A percentile compares a stretch with the other conserved stretches of the same genome.
phyloP scores from a whole-genome alignment of 2,797 vertebrate genomes.

The Anableps anableps region DNA sequence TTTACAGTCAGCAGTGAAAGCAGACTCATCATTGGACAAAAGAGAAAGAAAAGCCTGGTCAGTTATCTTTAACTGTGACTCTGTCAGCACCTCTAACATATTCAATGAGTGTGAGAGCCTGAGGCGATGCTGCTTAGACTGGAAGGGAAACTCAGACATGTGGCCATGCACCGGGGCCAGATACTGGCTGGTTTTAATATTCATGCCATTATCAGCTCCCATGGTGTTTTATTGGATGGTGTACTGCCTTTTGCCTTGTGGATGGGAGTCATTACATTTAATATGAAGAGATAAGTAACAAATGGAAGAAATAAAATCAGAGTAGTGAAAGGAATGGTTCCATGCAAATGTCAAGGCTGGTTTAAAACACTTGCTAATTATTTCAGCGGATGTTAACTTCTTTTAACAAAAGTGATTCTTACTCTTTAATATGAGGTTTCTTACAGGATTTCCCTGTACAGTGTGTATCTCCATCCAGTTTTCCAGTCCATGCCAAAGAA shows the following conservation, averaged over 20 bases:
- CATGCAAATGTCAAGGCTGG: constrained; percentile 50
- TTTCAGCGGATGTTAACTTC: background rate
- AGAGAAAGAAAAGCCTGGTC: constrained; percentile 32
- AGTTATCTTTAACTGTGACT: constrained; percentile 57
- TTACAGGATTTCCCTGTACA: background rate
- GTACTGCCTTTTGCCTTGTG: constrained; percentile 60
- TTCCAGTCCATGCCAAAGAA: too few relatives aligned
- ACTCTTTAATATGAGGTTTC: background rate
- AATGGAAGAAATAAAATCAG: constrained; percentile 38
- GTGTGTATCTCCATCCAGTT: background rate
- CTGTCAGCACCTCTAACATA: constrained; percentile 58
- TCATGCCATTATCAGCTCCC: constrained; percentile 70
- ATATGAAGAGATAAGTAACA: constrained; percentile 50
- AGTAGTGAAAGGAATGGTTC: constrained; percentile 38
- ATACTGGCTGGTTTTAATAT: constrained; percentile 75
- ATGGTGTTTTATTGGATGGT: constrained; percentile 65
- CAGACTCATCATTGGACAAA: constrained; percentile 46
- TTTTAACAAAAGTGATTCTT: background rate
- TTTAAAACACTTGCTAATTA: constrained; percentile 8
- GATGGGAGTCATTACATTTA: constrained; percentile 70
- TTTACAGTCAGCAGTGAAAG: constrained; percentile 42
- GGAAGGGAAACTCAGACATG: constrained; percentile 58
- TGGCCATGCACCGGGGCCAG: constrained; percentile 65
- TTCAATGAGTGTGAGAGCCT: constrained; percentile 61
- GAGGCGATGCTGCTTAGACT: constrained; percentile 51